Evolutionary conservation across 1,140 invertebrate genomes (phyloP).

Genomic region (Stegodyphus mimosarum): DNA sequence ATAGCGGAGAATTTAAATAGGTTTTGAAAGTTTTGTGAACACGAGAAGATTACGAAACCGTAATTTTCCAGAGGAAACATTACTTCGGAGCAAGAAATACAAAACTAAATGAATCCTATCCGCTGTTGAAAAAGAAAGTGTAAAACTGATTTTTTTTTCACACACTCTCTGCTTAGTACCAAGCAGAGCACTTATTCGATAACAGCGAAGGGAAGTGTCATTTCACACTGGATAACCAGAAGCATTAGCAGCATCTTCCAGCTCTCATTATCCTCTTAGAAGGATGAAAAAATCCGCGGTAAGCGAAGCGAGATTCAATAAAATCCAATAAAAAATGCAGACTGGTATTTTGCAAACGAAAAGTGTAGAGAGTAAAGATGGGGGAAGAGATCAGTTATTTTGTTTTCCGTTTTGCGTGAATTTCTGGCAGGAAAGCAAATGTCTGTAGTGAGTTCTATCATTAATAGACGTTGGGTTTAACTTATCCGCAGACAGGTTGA

Average conservation of each 20-base stretch:
- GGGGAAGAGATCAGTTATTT: neutral
- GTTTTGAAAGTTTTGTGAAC: too few relatives aligned
- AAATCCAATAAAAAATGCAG: conserved; percentile 26
- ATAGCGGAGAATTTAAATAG: too few relatives aligned
- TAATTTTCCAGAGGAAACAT: too few relatives aligned
- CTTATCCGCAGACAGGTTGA: too few relatives aligned
- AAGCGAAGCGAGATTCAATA: conserved; percentile 42
- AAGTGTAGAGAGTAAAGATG: neutral
- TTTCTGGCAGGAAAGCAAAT: neutral
- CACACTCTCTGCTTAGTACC: conserved; percentile 5
- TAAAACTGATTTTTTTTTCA: conserved; percentile 5
- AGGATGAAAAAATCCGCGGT: neutral
- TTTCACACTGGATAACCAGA: conserved; percentile 44
- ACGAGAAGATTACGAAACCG: too few relatives aligned
- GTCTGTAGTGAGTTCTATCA: neutral
- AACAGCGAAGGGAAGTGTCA: conserved; percentile 8
- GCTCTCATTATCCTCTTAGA: conserved; percentile 25
- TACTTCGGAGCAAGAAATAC: neutral
- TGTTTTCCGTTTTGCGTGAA: neutral
- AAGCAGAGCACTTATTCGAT: neutral
- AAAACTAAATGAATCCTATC: conserved; percentile 32
- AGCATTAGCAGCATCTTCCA: conserved; percentile 29
- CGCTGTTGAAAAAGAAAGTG: conserved; percentile 30
- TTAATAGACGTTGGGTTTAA: neutral
- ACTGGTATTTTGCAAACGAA: neutral